These are phyloP conservation scores for Hypselothyrea guttata DNA, from an alignment of 2,888 invertebrate genomes.

Conservation along the genomic window DNA sequence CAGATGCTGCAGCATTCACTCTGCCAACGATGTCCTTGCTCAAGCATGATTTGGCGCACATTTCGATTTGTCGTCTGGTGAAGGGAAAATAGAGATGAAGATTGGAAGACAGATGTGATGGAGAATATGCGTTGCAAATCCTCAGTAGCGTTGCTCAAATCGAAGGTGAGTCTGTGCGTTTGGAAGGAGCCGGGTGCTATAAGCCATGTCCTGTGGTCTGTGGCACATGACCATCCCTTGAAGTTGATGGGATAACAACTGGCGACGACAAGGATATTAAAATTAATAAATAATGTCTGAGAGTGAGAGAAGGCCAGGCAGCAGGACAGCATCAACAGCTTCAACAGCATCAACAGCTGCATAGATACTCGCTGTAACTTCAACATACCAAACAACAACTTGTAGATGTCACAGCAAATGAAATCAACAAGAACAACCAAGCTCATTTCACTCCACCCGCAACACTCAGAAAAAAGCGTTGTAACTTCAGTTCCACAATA, in stretches of 20 bases:
- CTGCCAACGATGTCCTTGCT: constrained; percentile 24
- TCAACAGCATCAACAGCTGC: constrained; percentile 6
- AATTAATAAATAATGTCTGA: constrained; percentile 55
- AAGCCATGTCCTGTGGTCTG: constrained; percentile 19
- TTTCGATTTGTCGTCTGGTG: constrained; percentile 40
- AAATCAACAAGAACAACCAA: constrained; percentile 27
- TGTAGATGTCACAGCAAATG: constrained; percentile 39
- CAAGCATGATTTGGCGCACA: constrained; percentile 39
- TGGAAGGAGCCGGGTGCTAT: neutral
- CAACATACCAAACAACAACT: constrained; percentile 13
- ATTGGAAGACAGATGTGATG: neutral
- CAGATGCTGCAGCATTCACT: constrained; percentile 23
- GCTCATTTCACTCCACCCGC: constrained; percentile 12
- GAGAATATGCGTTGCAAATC: neutral
- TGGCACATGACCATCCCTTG: constrained; percentile 19
- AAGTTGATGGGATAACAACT: constrained; percentile 43
- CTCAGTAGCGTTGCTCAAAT: neutral
- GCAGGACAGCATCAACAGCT: too few species aligned
- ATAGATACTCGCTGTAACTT: neutral
- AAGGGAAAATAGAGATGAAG: neutral
- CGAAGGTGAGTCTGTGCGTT: constrained; percentile 1
- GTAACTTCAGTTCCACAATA: too few species aligned
- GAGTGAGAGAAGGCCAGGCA: constrained; percentile 7
- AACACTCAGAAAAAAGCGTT: too few species aligned
- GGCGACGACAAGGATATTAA: constrained; percentile 47